Evolutionary conservation across 1,140 invertebrate genomes (phyloP).

Genomic region (Phymastichus coffea): DNA sequence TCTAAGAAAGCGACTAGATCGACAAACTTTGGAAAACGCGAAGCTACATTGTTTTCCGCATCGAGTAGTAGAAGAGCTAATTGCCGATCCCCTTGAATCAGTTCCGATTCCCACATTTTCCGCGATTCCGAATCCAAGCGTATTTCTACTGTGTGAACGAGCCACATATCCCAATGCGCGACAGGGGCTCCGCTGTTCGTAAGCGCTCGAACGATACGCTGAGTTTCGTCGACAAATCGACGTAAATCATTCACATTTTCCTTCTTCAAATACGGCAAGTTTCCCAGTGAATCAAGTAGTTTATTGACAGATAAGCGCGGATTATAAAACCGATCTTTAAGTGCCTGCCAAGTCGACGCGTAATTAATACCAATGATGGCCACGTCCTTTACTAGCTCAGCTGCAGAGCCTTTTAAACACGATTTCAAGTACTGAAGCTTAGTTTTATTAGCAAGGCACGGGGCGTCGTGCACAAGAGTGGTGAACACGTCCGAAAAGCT

Average conservation of each 20-base stretch:
- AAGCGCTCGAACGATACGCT: neutral
- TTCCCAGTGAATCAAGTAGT: neutral
- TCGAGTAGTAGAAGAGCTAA: neutral
- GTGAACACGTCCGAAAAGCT: slow-evolving; percentile 38
- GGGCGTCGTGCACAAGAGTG: slow-evolving; percentile 33
- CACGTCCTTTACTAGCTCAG: slow-evolving; percentile 1
- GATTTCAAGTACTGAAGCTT: slow-evolving; percentile 35
- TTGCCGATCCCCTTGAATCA: neutral
- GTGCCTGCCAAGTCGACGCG: neutral
- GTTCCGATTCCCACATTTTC: slow-evolving; percentile 2
- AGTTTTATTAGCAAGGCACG: slow-evolving; percentile 25
- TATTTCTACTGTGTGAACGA: neutral
- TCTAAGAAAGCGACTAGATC: neutral
- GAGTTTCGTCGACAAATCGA: neutral
- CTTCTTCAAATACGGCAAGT: neutral
- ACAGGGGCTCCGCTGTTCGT: neutral
- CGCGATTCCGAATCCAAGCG: slow-evolving; percentile 1
- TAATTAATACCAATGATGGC: neutral
- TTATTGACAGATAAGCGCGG: neutral
- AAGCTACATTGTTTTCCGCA: neutral
- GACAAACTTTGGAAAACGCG: neutral
- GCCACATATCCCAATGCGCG: neutral
- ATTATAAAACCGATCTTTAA: slow-evolving; percentile 4
- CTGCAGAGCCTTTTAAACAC: slow-evolving; percentile 29
- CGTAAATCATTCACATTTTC: neutral